Conservation (phyloP, 1,140 invertebrate genomes). For the Babylonia areolata region DNA sequence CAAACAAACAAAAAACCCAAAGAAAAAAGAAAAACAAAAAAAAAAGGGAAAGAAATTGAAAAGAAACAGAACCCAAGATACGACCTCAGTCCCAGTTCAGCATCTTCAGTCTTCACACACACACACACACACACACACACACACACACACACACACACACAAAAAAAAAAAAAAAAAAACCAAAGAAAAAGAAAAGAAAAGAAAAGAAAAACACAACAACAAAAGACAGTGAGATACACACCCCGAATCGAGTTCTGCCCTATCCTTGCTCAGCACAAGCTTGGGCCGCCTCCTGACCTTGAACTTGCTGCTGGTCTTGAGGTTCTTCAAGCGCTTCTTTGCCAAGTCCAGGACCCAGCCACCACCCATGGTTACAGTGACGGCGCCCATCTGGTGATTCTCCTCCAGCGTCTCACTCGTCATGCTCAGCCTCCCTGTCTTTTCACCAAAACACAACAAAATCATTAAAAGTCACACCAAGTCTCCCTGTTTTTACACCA, state of each 20-base stretch:
- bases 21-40: no score
- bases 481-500: no score
- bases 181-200: not conserved
- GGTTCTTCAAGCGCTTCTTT: not conserved
- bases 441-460: no score
- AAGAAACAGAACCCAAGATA: no score
- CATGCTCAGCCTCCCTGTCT: not conserved
- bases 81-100: no score
- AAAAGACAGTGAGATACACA: not conserved
- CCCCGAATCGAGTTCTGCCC: not conserved
- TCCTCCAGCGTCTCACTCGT: not conserved
- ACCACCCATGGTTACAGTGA: not conserved
- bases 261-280: not conserved
- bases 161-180: no score
- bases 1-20: no score
- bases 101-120: no score
- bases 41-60: no score
- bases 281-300: constrained; percentile 13
- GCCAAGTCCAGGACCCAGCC: not conserved
- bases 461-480: no score
- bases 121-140: no score
- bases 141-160: no score
- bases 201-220: not conserved
- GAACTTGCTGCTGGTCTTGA: not conserved
- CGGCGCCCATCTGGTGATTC: not conserved